Base-by-base conservation (phyloP, 2,888 invertebrate species). In the Deilephila elpenor region DNA sequence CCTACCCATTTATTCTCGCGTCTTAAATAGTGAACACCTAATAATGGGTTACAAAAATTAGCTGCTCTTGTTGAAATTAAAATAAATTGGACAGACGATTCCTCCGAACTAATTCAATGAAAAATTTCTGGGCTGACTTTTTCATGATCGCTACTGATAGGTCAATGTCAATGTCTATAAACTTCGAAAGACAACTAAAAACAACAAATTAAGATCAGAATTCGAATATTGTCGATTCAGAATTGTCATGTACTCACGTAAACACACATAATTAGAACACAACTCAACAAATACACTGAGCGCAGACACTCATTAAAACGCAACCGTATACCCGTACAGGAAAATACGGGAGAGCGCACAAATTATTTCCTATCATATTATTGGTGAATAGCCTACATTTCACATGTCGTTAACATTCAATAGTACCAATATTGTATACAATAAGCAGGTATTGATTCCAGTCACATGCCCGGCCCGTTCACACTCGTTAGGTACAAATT, bases 401-500 rank as follows among this genome's bases (percentile, higher is more conserved):
- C 37, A 59, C 67, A 20, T 25, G 56, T 67, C 64, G 34, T 67
- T 72, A 59, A 64, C 37, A 44, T 72, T 72, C 72, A 72, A 72
- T 72, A 59, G 56, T 59, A 37, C 51, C 67, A 72, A 72, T 72
- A 72, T 72, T 72, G 56, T 37, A 44, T 72, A 37, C 53, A 60
- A 70, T 73, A 73, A 70, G 70, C 59, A 70, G 73, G 73, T 73
- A 70, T 70, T 70, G 70, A 53, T 73, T 73, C 51, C 51, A 70
- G 51, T 70, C 73, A 51, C 53, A 73, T 73, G 61, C 73, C 67
- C 60, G 59, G 59, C 64, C 51, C 51, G 59, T 56, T 32, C 59
- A 17, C 70, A 73, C 70, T 73, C 73, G 73, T 61, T 73, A 73
- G 37, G 59, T 70, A 59, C 32, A 73, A 70, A 70, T 61, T 70